Percentiles rank a stretch among this genome's conserved stretches.
Conservation (phyloP, 2,888 invertebrate genomes). For the Euplagia quadripunctaria region DNA sequence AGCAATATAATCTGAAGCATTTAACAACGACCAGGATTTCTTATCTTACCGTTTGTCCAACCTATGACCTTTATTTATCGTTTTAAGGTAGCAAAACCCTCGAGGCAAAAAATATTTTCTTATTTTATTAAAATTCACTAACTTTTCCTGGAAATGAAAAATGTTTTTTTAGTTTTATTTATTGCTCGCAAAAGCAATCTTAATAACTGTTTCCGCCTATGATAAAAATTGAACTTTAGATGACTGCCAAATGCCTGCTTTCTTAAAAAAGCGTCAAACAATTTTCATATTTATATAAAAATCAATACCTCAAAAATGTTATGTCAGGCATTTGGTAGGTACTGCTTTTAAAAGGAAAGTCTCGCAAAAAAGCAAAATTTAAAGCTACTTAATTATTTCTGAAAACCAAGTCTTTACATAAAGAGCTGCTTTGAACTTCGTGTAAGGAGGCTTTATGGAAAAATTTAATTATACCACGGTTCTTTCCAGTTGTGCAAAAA, state of each 20-base stretch:
- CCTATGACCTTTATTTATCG: too few relatives aligned
- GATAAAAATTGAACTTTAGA: background rate
- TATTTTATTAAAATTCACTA: too few relatives aligned
- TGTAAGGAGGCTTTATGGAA: background rate
- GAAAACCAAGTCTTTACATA: background rate
- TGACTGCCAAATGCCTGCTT: background rate
- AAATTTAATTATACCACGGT: background rate
- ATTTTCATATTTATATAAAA: background rate
- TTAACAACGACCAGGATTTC: too few relatives aligned
- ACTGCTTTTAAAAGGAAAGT: background rate
- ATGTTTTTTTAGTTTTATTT: background rate
- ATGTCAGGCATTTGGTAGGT: background rate
- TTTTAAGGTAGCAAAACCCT: too few relatives aligned
- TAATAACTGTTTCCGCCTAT: background rate
- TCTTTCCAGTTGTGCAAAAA: too few relatives aligned
- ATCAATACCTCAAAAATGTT: background rate
- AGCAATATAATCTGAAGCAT: too few relatives aligned
- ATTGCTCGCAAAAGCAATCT: background rate
- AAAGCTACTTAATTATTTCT: background rate
- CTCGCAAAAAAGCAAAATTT: background rate
- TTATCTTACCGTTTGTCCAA: too few relatives aligned
- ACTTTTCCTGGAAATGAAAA: background rate
- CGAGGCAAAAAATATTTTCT: too few relatives aligned
- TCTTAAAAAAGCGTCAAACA: background rate
- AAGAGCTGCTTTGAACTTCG: constrained; percentile 2